phyloP scores from a whole-genome alignment of 2,797 vertebrate species.

The Spheniscus humboldti region DNA sequence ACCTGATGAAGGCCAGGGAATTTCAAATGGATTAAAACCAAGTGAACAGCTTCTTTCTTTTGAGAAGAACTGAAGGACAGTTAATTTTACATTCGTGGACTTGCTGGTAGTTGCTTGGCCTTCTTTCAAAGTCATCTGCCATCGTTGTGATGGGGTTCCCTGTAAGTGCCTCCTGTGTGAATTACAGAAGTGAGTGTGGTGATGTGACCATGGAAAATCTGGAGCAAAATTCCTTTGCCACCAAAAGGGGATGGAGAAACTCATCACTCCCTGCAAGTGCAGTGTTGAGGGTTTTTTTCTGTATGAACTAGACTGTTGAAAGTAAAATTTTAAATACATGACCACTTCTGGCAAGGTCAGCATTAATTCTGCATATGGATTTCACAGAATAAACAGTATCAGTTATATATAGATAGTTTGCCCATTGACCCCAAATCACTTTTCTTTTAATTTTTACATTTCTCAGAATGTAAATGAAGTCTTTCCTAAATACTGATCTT shows the following conservation, averaged over 20 bases:
- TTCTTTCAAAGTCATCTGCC: background rate
- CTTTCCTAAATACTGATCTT: background rate
- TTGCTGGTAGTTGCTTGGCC: background rate
- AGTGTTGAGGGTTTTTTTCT: background rate
- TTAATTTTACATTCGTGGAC: background rate
- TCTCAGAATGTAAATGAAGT: background rate
- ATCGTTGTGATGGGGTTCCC: background rate
- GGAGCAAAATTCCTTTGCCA: background rate
- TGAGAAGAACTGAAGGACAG: background rate
- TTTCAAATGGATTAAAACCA: background rate
- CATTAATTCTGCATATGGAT: background rate
- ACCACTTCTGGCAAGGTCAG: background rate
- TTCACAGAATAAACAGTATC: background rate
- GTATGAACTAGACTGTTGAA: background rate
- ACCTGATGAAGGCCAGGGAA: background rate
- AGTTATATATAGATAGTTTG: background rate
- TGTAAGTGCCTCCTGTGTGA: background rate
- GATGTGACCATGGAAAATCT: background rate
- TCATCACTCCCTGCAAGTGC: background rate
- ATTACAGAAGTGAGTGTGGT: background rate
- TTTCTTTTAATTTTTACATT: background rate
- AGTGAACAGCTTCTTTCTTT: background rate
- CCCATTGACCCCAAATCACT: background rate
- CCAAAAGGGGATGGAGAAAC: background rate
- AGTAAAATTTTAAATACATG: background rate